Evolutionary conservation across 2,888 invertebrate species (phyloP).

Genomic region (Drosophila differens): DNA sequence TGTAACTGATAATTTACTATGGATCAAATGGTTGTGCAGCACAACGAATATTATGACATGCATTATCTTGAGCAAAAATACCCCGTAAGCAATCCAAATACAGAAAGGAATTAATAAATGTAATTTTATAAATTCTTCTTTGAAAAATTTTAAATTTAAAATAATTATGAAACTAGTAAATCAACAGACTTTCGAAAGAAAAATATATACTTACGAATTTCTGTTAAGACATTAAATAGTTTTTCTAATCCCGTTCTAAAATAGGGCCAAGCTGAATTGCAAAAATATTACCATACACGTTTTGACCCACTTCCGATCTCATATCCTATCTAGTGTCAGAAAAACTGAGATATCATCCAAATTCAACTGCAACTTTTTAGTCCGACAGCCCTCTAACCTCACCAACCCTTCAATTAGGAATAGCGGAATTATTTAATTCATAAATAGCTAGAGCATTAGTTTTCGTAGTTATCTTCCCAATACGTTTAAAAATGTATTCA

Average conservation of each 20-base stretch:
- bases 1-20: neutral
- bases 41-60: neutral
- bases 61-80: too few species aligned
- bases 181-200: neutral
- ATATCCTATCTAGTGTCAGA: neutral
- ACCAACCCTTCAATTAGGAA: neutral
- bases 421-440: neutral
- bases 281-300: neutral
- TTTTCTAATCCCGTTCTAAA: neutral
- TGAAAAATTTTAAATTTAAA: rapidly evolving
- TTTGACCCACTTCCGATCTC: neutral
- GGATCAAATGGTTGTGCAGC: neutral
- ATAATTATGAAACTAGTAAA: neutral
- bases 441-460: neutral
- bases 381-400: neutral
- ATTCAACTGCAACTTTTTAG: neutral
- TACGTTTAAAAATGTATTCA: neutral
- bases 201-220: neutral
- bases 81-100: neutral
- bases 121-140: neutral
- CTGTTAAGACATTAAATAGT: neutral
- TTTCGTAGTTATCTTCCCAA: neutral
- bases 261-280: neutral
- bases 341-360: neutral
- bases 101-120: neutral